Base-by-base conservation (phyloP, 2,797 vertebrate genomes). In the Myiotriccus ornatus region DNA sequence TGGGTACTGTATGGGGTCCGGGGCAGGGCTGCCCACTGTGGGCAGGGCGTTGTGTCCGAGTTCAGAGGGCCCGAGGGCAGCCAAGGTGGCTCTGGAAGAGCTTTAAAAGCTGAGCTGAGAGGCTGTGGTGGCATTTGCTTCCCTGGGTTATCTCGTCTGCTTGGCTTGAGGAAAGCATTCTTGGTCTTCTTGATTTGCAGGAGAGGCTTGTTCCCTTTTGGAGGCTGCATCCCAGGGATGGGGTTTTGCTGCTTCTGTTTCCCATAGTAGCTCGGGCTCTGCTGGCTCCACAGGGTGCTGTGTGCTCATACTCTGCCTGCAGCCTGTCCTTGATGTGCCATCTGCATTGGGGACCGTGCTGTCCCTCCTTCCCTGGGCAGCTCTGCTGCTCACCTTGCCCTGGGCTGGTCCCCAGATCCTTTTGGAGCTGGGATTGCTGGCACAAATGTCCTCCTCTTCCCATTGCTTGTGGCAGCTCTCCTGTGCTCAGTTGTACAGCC, bases 271-370 rank as follows among this genome's bases (percentile, higher is more conserved):
- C 28, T 39, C 6, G 7, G 67, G 46, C 62, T 60, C 73, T 7
- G 17, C 74, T 0, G 0, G n/a, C 7, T 21, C 52, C 20, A 12
- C 8, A 6, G 69, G 64, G 28, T 65, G 89, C 84, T 47, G 43
- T 1, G 32, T 37, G 60, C 68, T 76, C 9, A 0, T 55, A 43
- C 50, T 49, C 32, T 64, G 39, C 80, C 63, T 49, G 25, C 25
- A 4, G 27, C 50, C 74, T 39, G 7, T 25, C 87, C 81, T 57
- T 14, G 0, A 8, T 6, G 2, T 24, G 47, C 68, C 52, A 7
- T 14, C 65, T 41, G 55, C 1, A 0, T 20, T 2, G 1, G 68
- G 87, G 27, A 67, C 74, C 0, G 1, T 1, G 0, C 34, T 34
- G 24, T 50, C 76, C 73, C 37, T 69, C 24, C 37, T 53, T 19